Base-by-base conservation (phyloP, 2,888 invertebrate genomes). In the Lordiphosa andalusiaca region DNA sequence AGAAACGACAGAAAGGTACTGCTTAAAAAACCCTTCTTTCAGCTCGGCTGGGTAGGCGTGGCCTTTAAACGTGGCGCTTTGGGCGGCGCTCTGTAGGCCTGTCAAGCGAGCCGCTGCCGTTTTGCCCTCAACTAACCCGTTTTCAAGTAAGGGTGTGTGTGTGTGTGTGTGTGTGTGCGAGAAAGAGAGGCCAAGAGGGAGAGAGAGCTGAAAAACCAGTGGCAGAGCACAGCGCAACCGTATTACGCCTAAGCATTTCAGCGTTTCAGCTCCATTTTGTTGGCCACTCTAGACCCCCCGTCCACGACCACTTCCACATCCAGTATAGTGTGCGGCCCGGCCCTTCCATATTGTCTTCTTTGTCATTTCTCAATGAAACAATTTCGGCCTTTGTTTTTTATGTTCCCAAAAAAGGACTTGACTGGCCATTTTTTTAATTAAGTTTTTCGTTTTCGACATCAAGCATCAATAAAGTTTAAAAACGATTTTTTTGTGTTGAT, bases 211-310 rank as follows among this genome's bases (percentile, higher is more conserved):
- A 54, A 82, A 86, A 76, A 84, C 86, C 86, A 80, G 78, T 80
- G 77, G 86, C 73, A 76, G 74, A 70, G 65, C 56, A 56, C 56
- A 55, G 63, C 75, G 77, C 87, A 84, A 74, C 86, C 81, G 84
- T 80, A 61, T 86, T 86, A 86, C 86, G 86, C 86, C 67, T 30
- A 30, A 30, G 30, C 68, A 67, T 71, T 69, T 60, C 54, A 59
- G 67, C 69, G 65, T 71, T 69, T 60, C 54, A 59, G 67, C 69
- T 82, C 68, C 71, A 59, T 65, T 81, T 70, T 70, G 62, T 55
- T 48, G 41, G 56, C 7, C 25, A 25, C 25, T 25, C 25, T 7
- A 25, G 6, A 0, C 25, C 36, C 65, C 49, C 23, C 53, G n/a
- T 62, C 56, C 42, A 54, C 38, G 5, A 0, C 10, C 33, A 4